Conservation (phyloP, 1,140 invertebrate species). For the Monomorium pharaonis region DNA sequence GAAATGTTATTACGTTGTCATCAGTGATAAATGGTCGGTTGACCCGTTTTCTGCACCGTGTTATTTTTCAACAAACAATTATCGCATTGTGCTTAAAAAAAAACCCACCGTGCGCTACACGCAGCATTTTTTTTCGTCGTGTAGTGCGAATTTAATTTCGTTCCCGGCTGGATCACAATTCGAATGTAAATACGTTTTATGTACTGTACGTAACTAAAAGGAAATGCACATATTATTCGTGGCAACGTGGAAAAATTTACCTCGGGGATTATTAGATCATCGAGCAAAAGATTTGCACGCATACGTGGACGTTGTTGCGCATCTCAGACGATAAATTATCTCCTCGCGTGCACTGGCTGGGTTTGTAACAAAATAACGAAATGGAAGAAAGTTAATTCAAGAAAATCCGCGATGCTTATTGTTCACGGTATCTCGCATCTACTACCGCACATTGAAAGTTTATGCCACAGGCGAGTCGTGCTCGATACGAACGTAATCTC, state of each 20-base stretch:
- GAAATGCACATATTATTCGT: slow-evolving; percentile 20
- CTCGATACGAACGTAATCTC: background rate
- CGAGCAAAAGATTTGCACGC: background rate
- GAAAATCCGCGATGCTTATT: slow-evolving; percentile 36
- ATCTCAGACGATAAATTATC: slow-evolving; percentile 25
- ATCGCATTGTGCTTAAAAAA: slow-evolving; percentile 14
- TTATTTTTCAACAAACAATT: slow-evolving; percentile 41
- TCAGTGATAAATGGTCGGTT: background rate
- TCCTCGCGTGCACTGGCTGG: background rate
- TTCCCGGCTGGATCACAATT: background rate
- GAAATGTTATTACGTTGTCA: background rate
- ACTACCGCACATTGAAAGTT: background rate
- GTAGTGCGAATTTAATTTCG: background rate
- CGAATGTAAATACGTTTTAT: background rate
- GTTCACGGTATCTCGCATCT: slow-evolving; percentile 27
- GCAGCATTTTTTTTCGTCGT: background rate
- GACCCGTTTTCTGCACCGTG: background rate
- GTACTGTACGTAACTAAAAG: background rate
- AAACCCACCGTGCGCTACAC: background rate
- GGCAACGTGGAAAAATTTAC: background rate
- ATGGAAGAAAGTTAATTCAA: slow-evolving; percentile 24
- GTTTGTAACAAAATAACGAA: background rate
- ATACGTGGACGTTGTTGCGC: background rate
- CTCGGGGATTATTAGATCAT: background rate
- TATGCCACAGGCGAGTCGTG: background rate